A percentile compares a stretch with the other conserved stretches of the same genome.
phyloP scores from a whole-genome alignment of 2,888 invertebrate genomes.

The Temnothorax ravouxi region DNA sequence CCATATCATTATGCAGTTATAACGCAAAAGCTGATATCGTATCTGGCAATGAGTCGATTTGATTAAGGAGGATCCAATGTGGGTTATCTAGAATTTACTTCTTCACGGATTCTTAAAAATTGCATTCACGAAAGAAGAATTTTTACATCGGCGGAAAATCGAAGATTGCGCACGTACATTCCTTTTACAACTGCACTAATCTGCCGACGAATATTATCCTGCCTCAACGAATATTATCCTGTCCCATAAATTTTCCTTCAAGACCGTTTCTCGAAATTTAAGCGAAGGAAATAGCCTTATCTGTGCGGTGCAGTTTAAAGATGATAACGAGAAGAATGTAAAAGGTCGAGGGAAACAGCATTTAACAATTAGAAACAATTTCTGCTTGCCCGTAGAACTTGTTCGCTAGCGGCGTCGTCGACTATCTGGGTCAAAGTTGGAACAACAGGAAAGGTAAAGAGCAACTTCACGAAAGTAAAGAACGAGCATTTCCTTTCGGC shows the following conservation, averaged over 20 bases:
- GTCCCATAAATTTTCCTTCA: conserved; percentile 25
- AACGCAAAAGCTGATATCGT: conserved; percentile 30
- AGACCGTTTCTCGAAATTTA: conserved; percentile 2
- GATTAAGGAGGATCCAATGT: conserved; percentile 30
- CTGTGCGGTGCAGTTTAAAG: conserved; percentile 29
- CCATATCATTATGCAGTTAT: conserved; percentile 46
- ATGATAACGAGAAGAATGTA: conserved; percentile 46
- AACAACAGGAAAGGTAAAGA: conserved; percentile 48
- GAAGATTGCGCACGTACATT: not conserved
- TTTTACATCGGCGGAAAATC: conserved; percentile 7
- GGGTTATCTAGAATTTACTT: conserved; percentile 28
- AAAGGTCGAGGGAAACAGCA: conserved; percentile 53
- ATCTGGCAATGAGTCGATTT: conserved; percentile 5
- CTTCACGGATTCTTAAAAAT: conserved; percentile 23
- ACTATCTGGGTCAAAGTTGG: conserved; percentile 53
- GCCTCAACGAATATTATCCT: not conserved
- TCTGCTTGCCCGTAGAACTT: conserved; percentile 41
- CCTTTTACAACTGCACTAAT: conserved; percentile 12
- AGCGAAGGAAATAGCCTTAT: conserved; percentile 21
- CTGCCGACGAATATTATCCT: not conserved
- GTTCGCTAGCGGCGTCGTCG: conserved; percentile 29
- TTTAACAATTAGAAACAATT: conserved; percentile 69
- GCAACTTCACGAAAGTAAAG: conserved; percentile 35
- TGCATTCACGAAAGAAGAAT: conserved; percentile 30
- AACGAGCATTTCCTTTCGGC: conserved; percentile 33